Base-by-base conservation (phyloP, 2,113 vertebrate genomes). In the Laticauda colubrina region DNA sequence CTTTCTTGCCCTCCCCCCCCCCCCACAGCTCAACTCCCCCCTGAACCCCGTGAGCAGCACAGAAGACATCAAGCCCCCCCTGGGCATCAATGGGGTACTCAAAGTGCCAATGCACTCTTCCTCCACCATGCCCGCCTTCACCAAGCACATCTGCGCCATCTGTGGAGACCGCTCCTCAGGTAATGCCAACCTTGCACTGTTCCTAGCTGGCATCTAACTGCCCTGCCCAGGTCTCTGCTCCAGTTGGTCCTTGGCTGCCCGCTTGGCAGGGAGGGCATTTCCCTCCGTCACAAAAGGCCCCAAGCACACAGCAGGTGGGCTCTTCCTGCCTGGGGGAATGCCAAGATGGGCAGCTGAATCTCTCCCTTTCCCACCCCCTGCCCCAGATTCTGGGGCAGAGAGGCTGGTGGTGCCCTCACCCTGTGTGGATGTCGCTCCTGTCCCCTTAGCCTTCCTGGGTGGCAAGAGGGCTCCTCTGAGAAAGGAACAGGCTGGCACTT, bases 81-180 rank as follows among this genome's bases (percentile, higher is more conserved):
- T 99, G 96, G 99, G 99, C 90, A 98, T 99, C 96, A 99, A 99
- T 34, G 99, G 99, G 1, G 98, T 99, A 96, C 99, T 99, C 98
- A 99, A 99, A 97, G 98, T 99, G 94, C 99, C 99, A 26, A 98
- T 98, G 94, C 99, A 99, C 94, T 98, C 99, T 94, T 99, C 98
- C 29, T 98, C 98, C 94, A 98, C 98, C 88, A 98, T 98, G 97
- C 97, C 98, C 12, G 98, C 99, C 61, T 99, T 99, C 97, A 99
- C 99, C 96, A 99, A 99, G 98, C 99, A 99, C 98, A 99, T 99
- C 98, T 99, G 99, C 90, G 98, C 99, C 97, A 99, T 99, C 98
- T 99, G 99, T 0, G 99, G 99, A 48, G 99, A 99, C 98, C 98
- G 99, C 96, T 99, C 99, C 95, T 99, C 99, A 98, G 99, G 99